A percentile compares a stretch with the other conserved stretches of the same genome.
Conservation (phyloP, 2,113 vertebrate genomes). For the Notiomystis cincta region DNA sequence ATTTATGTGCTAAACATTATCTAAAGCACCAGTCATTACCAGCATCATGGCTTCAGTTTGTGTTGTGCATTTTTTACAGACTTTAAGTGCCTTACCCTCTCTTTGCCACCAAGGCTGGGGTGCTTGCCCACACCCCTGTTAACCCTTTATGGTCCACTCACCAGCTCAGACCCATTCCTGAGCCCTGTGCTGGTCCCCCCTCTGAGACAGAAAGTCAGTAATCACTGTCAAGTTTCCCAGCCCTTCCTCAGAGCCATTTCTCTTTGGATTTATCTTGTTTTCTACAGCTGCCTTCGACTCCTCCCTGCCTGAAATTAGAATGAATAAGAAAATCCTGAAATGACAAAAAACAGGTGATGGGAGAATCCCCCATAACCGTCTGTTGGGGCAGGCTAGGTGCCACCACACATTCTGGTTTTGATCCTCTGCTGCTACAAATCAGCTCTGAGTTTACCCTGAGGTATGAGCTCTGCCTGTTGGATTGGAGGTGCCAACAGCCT, state of each 20-base stretch:
- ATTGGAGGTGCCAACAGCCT: no score
- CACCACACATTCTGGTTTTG: background rate
- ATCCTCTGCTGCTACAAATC: no score
- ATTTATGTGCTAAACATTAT: background rate
- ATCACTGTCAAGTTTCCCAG: accelerated
- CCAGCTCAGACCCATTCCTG: background rate
- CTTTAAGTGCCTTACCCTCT: background rate
- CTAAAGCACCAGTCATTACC: background rate
- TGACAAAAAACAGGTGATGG: background rate
- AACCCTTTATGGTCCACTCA: background rate
- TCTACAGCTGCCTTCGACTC: background rate
- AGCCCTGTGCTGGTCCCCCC: background rate
- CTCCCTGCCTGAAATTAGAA: background rate
- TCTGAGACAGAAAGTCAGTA: background rate
- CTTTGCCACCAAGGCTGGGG: background rate
- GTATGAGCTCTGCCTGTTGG: no score
- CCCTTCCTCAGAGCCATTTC: background rate
- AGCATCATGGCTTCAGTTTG: background rate
- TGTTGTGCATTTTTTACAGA: background rate
- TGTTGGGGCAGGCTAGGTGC: background rate
- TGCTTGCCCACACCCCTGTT: background rate
- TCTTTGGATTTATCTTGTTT: background rate
- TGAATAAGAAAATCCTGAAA: background rate
- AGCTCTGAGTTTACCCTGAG: no score
- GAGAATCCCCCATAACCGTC: background rate